Evolutionary conservation across 1,140 invertebrate species (phyloP).

Genomic region (Macrocentrus cingulum): DNA sequence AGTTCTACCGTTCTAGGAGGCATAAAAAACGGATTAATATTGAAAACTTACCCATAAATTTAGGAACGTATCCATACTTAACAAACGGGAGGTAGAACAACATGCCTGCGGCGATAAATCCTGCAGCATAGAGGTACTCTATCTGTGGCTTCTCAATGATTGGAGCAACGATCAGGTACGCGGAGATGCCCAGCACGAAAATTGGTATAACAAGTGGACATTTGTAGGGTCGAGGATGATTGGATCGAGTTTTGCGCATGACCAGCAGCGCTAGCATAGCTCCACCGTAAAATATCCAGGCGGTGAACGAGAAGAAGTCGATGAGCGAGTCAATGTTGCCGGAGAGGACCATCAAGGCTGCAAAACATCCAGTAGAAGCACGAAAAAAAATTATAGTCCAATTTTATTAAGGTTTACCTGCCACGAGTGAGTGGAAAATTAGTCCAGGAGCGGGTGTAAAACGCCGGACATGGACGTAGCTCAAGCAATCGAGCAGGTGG

Average conservation of each 20-base stretch:
- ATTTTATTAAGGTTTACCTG: slow-evolving; percentile 63
- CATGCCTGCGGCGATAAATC: slow-evolving; percentile 85
- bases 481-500: slow-evolving; percentile 89
- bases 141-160: slow-evolving; percentile 89
- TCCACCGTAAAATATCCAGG: slow-evolving; percentile 93
- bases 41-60: slow-evolving; percentile 76
- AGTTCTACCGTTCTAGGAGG: too few relatives aligned
- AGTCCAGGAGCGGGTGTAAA: slow-evolving; percentile 94
- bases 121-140: slow-evolving; percentile 87
- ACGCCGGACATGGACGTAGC: slow-evolving; percentile 88
- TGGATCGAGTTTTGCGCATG: slow-evolving; percentile 83
- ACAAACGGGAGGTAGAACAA: slow-evolving; percentile 93
- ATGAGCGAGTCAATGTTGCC: slow-evolving; percentile 89
- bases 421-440: slow-evolving; percentile 77
- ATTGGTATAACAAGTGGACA: slow-evolving; percentile 90
- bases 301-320: slow-evolving; percentile 94
- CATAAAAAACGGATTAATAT: too few relatives aligned
- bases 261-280: slow-evolving; percentile 86
- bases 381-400: slow-evolving; percentile 12
- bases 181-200: slow-evolving; percentile 82
- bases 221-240: slow-evolving; percentile 85
- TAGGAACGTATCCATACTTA: slow-evolving; percentile 78
- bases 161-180: slow-evolving; percentile 90
- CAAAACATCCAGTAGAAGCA: slow-evolving; percentile 58
- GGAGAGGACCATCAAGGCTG: slow-evolving; percentile 81